These are phyloP conservation scores for Icerya purchasi DNA, from an alignment of 2,888 invertebrate species.

Conservation along the genomic window DNA sequence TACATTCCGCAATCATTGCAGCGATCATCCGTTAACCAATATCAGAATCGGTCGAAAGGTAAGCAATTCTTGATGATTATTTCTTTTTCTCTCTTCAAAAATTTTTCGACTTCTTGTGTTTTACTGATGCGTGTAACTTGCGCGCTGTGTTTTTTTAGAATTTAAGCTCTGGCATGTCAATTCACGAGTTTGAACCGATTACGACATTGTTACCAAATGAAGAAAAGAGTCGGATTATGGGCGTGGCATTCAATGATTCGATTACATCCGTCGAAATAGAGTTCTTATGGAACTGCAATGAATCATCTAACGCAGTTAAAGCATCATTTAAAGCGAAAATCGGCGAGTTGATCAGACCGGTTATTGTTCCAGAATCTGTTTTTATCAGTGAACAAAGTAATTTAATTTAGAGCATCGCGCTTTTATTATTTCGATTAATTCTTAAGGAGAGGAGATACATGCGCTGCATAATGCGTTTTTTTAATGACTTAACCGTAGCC, in stretches of 20 bases:
- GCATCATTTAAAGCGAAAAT: slow-evolving; percentile 50
- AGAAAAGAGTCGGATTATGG: slow-evolving; percentile 44
- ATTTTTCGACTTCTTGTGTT: no score
- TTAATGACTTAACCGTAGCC: no score
- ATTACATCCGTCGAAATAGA: slow-evolving; percentile 70
- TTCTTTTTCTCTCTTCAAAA: neutral
- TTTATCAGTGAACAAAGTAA: slow-evolving; percentile 48
- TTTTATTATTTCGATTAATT: neutral
- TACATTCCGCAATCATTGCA: slow-evolving; percentile 46
- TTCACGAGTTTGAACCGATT: slow-evolving; percentile 54
- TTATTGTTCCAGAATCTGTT: slow-evolving; percentile 44
- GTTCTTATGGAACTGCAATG: slow-evolving; percentile 37
- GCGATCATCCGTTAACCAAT: slow-evolving; percentile 38
- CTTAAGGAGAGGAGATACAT: neutral
- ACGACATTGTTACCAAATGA: slow-evolving; percentile 38
- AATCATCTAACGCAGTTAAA: slow-evolving; percentile 19
- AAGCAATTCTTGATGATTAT: slow-evolving; percentile 16
- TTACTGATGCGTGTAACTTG: no score
- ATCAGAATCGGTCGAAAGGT: slow-evolving; percentile 55
- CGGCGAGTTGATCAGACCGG: slow-evolving; percentile 68
- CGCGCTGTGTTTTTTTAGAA: slow-evolving; percentile 7
- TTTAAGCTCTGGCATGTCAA: slow-evolving; percentile 29
- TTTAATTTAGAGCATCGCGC: slow-evolving; percentile 4
- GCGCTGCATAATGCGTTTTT: no score
- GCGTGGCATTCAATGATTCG: slow-evolving; percentile 81